Evolutionary conservation across 2,888 invertebrate genomes (phyloP).

Genomic region (Cancer borealis): DNA sequence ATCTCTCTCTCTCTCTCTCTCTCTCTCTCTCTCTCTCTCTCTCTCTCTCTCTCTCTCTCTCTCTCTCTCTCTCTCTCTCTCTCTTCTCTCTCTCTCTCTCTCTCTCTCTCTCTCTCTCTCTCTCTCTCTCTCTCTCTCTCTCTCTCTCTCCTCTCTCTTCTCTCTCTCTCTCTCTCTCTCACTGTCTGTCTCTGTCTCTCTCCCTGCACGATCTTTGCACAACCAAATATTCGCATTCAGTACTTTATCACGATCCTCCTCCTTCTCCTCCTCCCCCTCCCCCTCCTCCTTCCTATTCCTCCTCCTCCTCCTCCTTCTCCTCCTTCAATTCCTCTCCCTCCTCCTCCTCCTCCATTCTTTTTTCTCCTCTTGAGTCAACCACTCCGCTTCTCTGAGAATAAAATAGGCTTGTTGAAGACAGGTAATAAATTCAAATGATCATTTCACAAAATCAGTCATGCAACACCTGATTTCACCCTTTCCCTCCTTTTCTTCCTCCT

Average conservation of each 20-base stretch:
- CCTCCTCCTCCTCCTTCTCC: neutral
- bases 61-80: neutral
- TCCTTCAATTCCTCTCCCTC: neutral
- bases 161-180: neutral
- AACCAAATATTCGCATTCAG: no score
- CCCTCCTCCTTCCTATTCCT: neutral
- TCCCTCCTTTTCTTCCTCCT: neutral
- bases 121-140: neutral
- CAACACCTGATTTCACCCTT: slow-evolving; percentile 4
- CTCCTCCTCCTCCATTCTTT: neutral
- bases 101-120: neutral
- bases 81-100: neutral
- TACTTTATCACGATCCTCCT: neutral
- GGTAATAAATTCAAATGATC: slow-evolving; percentile 33
- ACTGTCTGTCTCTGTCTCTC: neutral
- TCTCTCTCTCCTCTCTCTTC: no score
- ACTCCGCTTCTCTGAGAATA: neutral
- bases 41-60: no score
- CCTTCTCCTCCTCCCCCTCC: neutral
- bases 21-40: neutral
- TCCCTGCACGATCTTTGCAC: neutral
- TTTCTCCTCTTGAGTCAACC: neutral
- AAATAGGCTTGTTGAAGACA: slow-evolving; percentile 6
- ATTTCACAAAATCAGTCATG: slow-evolving; percentile 24
- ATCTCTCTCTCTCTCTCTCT: neutral